These are phyloP conservation scores for Stegana nigrithorax DNA, from an alignment of 2,888 invertebrate species.

Conservation along the genomic window DNA sequence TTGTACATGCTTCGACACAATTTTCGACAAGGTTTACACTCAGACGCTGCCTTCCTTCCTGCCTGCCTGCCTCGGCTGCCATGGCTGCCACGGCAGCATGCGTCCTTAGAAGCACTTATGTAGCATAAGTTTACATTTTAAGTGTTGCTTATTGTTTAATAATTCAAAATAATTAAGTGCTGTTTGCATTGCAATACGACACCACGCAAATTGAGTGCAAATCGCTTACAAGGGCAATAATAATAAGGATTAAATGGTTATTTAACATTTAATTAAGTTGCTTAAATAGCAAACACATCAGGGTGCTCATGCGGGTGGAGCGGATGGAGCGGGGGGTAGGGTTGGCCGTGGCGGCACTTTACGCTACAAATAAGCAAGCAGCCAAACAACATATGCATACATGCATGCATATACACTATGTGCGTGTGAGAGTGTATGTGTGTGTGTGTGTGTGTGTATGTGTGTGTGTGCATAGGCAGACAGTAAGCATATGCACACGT, in stretches of 20 bases:
- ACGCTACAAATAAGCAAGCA: neutral
- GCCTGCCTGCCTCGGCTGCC: too few relatives aligned
- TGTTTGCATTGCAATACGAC: neutral
- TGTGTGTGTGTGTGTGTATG: neutral
- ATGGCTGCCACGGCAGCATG: too few relatives aligned
- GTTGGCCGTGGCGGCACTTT: too few relatives aligned
- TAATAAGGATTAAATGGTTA: slow-evolving; percentile 7
- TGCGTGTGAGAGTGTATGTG: neutral
- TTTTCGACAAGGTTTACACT: too few relatives aligned
- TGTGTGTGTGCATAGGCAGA: neutral
- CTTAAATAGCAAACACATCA: neutral
- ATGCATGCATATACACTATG: neutral
- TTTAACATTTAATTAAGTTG: slow-evolving; percentile 18
- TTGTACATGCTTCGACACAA: too few relatives aligned
- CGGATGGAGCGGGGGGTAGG: too few relatives aligned
- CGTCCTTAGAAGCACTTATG: too few relatives aligned
- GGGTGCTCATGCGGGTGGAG: too few relatives aligned
- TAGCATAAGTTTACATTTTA: too few relatives aligned
- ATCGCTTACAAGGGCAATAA: slow-evolving; percentile 15
- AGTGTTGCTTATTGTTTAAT: neutral
- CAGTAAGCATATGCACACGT: neutral
- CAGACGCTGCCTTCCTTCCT: too few relatives aligned
- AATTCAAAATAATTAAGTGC: neutral
- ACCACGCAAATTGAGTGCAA: neutral
- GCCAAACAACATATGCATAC: neutral